These are phyloP conservation scores for Onychomys torridus DNA, from an alignment of 2,797 vertebrate genomes.

Conservation along the genomic window DNA sequence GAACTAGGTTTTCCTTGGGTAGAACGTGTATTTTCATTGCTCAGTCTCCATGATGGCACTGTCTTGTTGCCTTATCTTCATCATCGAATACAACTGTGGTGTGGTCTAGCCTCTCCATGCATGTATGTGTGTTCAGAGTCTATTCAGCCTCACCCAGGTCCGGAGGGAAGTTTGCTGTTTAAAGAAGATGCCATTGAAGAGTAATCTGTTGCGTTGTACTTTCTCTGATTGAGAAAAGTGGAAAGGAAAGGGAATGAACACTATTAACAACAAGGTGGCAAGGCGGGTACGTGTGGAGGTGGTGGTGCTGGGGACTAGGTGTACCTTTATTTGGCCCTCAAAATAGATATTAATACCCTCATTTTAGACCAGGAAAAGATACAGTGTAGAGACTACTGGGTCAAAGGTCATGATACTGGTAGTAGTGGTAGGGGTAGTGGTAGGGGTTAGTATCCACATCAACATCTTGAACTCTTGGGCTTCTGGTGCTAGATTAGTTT, in stretches of 20 bases:
- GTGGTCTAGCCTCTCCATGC: background rate
- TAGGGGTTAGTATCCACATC: background rate
- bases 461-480: background rate
- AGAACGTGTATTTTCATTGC: background rate
- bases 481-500: background rate
- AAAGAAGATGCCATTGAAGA: background rate
- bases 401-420: conserved; percentile 30
- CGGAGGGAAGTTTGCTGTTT: conserved; percentile 48
- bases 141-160: conserved; percentile 15
- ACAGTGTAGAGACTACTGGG: conserved; percentile 12
- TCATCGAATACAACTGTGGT: background rate
- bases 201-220: conserved; percentile 51
- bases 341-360: conserved; percentile 46
- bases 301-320: background rate
- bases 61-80: background rate
- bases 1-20: background rate
- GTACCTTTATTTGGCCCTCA: conserved; percentile 29
- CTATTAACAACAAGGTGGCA: conserved; percentile 26
- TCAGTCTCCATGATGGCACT: background rate
- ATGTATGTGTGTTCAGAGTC: background rate
- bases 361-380: conserved; percentile 61
- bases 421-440: background rate
- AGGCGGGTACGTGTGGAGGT: background rate
- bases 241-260: conserved; percentile 52
- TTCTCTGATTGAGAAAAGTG: conserved; percentile 56